A percentile compares a stretch with the other conserved stretches of the same genome.
Conservation (phyloP, 2,797 vertebrate species). For the Acrocephalus scirpaceus region DNA sequence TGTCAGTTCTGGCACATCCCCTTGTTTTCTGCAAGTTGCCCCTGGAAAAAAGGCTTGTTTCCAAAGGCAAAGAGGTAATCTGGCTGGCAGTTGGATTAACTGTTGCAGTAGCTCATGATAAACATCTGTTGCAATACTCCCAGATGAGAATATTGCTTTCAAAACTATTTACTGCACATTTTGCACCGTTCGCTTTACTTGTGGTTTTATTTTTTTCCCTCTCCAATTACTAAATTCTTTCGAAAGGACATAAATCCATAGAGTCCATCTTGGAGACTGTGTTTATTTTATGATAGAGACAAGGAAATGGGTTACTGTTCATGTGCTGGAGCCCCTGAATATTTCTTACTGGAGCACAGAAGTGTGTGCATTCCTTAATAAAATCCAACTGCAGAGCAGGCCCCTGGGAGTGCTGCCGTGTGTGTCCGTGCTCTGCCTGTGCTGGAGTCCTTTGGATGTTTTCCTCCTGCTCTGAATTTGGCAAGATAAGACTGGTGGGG, state of each 20-base stretch:
- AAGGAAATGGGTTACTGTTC: background rate
- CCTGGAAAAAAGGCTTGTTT: background rate
- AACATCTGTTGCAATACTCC: slow-evolving; percentile 58
- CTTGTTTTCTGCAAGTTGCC: background rate
- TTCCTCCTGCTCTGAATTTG: background rate
- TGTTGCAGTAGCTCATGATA: slow-evolving; percentile 50
- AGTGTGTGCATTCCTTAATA: background rate
- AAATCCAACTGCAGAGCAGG: background rate
- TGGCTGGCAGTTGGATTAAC: slow-evolving; percentile 3
- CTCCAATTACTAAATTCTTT: background rate
- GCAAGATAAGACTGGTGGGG: background rate
- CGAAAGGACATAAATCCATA: background rate
- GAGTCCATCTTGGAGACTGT: background rate
- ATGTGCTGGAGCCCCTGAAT: background rate
- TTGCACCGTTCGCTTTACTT: background rate
- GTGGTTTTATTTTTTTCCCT: background rate
- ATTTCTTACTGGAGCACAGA: background rate
- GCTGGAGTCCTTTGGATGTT: background rate
- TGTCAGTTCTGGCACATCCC: background rate
- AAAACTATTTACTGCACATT: slow-evolving; percentile 26
- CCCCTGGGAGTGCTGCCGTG: background rate
- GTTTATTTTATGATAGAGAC: slow-evolving; percentile 21
- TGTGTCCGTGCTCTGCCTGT: background rate
- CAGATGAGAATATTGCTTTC: slow-evolving; percentile 44
- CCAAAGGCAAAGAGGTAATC: slow-evolving; percentile 30